Base-by-base conservation (phyloP, 2,797 vertebrate genomes). In the Tiaroga cobitis region DNA sequence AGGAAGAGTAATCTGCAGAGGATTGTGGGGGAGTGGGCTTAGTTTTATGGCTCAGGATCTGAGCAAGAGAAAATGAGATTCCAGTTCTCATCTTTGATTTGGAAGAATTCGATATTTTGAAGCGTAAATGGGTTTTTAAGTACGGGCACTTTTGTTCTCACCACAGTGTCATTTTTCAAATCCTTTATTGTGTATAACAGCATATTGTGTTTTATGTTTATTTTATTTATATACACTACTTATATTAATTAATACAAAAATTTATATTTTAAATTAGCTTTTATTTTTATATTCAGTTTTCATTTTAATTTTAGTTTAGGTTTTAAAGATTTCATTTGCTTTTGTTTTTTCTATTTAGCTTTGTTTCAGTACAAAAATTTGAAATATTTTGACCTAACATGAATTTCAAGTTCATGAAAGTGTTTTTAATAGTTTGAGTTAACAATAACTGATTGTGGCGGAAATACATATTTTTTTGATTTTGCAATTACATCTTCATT, bases 1-100 rank as follows among this genome's bases (percentile, higher is more conserved):
- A 85, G 74, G 63, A 72, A 46, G 39, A 72, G 61, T n/a, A 46
- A 39, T 79, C 83, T 46, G 76, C 51, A 83, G 77, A 89, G 78
- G 54, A 80, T 74, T 76, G 69, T 21, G 63, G 43, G 68, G 83
- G 56, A 61, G 83, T 51, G 13, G 6, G 26, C 21, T 67, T 32
- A 15, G 76, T 59, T 70, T 78, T 32, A 61, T 83, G 54, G 82
- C 78, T 73, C 41, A 41, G 46, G 80, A 85, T 88, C 81, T 82
- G 59, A 73, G 74, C 29, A 41, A 70, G 54, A 56, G 74, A n/a
- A 46, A 29, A 24, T 74, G 16, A 80, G 49, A 70, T 86, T 81
- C 39, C 73, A 34, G 73, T 54, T 73, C 56, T 61, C 56, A 51
- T 77, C 72, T 65, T 78, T 83, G 63, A 83, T 59, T 59, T 59